Conservation (phyloP, 2,797 vertebrate genomes). For the Sebastes steindachneri region DNA sequence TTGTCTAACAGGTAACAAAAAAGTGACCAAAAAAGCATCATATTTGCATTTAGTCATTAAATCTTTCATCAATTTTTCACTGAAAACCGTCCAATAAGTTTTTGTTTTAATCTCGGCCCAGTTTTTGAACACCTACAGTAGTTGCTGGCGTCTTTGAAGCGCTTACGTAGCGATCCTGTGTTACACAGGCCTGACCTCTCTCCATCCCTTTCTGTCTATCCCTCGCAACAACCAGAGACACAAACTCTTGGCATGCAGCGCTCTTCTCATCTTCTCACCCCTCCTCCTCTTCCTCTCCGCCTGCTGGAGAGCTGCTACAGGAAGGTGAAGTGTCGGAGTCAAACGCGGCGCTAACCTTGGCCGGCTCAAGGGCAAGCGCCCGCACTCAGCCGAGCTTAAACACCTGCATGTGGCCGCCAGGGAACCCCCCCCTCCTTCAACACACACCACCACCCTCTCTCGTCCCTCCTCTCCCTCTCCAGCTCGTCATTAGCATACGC, state of each 20-base stretch:
- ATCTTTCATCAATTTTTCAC: background rate
- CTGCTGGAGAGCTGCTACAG: slow-evolving; percentile 43
- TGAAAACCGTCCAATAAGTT: background rate
- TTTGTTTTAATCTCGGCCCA: background rate
- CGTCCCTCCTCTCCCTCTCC: background rate
- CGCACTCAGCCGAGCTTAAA: slow-evolving; percentile 48
- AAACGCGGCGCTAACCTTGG: slow-evolving; percentile 54
- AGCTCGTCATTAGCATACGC: slow-evolving; percentile 67
- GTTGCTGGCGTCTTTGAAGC: slow-evolving; percentile 9
- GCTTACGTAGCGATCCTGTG: slow-evolving; percentile 6
- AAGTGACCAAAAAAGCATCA: background rate
- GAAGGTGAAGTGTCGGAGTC: slow-evolving; percentile 67
- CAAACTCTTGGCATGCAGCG: slow-evolving; percentile 1
- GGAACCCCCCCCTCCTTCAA: slow-evolving; percentile 6
- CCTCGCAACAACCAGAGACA: background rate
- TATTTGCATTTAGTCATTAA: background rate
- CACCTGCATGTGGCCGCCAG: slow-evolving; percentile 31
- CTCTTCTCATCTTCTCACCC: background rate
- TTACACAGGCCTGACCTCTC: slow-evolving; percentile 19
- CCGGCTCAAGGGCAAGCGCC: slow-evolving; percentile 52
- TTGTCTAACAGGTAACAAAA: background rate
- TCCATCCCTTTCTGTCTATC: background rate
- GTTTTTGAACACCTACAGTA: background rate
- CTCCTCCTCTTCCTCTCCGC: background rate
- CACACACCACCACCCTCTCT: background rate